Conservation (phyloP, 2,888 invertebrate genomes). For the Azorinus chamasolen region DNA sequence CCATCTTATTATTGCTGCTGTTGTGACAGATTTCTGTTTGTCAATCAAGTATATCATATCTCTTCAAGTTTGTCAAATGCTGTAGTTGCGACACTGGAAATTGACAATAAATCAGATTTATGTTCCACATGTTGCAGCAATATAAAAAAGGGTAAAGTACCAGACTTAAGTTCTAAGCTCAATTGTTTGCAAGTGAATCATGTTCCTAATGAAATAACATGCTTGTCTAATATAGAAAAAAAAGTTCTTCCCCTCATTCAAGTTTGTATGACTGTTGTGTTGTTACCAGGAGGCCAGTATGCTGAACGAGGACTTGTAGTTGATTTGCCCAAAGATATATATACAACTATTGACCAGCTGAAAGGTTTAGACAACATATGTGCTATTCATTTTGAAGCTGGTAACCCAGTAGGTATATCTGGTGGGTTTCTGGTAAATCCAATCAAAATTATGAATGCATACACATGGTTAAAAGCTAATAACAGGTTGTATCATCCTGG, state of each 20-base stretch:
- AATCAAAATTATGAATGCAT: slow-evolving; percentile 12
- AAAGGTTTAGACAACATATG: slow-evolving; percentile 4
- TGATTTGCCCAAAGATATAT: slow-evolving; percentile 10
- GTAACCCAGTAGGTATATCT: neutral
- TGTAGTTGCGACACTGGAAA: neutral
- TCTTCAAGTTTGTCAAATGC: too few species aligned
- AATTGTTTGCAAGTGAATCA: neutral
- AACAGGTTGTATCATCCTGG: slow-evolving; percentile 28
- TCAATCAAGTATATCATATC: too few species aligned
- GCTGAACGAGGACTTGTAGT: slow-evolving; percentile 1
- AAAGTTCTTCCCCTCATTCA: slow-evolving; percentile 1
- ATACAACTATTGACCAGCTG: neutral
- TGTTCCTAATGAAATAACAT: neutral
- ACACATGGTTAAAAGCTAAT: slow-evolving; percentile 30
- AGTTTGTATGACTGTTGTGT: neutral
- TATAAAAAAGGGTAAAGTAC: neutral
- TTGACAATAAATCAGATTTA: neutral
- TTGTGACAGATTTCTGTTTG: slow-evolving; percentile 6
- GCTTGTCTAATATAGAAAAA: neutral
- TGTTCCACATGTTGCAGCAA: slow-evolving; percentile 1
- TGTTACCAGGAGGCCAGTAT: slow-evolving; percentile 1
- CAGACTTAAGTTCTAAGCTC: too few species aligned
- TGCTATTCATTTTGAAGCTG: slow-evolving; percentile 1
- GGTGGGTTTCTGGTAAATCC: slow-evolving; percentile 3
- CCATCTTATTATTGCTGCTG: neutral